A percentile compares a stretch with the other conserved stretches of the same genome.
Conservation (phyloP, 92 coral and sea anemone species). For the Parazoanthus swiftii region DNA sequence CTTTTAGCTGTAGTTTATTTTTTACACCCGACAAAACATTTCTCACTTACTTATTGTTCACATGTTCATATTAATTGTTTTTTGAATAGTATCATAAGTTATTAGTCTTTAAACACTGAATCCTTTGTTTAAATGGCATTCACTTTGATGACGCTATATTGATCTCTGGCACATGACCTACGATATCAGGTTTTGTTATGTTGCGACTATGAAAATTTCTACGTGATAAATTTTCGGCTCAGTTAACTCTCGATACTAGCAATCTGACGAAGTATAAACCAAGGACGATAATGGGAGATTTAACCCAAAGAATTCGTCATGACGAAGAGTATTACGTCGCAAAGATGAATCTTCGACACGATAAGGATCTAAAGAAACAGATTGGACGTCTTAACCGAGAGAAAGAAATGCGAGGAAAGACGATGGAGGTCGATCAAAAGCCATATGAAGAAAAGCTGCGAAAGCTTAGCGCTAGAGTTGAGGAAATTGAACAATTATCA, state of each 20-base stretch:
- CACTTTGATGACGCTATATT: not conserved
- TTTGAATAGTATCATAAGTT: not conserved
- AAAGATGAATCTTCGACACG: constrained; percentile 65
- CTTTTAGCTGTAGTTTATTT: not conserved
- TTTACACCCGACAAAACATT: not conserved
- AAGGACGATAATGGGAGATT: not conserved
- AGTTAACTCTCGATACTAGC: not conserved
- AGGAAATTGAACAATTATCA: constrained; percentile 63
- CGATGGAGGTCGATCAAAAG: constrained; percentile 64
- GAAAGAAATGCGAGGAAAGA: constrained; percentile 56
- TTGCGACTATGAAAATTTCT: not conserved
- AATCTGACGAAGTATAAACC: not conserved
- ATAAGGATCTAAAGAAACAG: constrained; percentile 69
- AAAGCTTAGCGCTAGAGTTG: constrained; percentile 56
- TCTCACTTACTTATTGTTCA: not conserved
- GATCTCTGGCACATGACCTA: not conserved
- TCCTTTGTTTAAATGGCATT: not conserved
- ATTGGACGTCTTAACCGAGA: constrained; percentile 66
- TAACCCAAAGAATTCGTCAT: constrained; percentile 15
- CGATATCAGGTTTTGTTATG: not conserved
- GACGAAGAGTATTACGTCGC: constrained; percentile 77
- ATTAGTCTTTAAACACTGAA: not conserved
- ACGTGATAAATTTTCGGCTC: not conserved
- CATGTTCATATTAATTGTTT: not conserved
- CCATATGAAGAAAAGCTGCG: constrained; percentile 60